Base-by-base conservation (phyloP, 2,888 invertebrate genomes). In the Sarcophaga caerulescens region DNA sequence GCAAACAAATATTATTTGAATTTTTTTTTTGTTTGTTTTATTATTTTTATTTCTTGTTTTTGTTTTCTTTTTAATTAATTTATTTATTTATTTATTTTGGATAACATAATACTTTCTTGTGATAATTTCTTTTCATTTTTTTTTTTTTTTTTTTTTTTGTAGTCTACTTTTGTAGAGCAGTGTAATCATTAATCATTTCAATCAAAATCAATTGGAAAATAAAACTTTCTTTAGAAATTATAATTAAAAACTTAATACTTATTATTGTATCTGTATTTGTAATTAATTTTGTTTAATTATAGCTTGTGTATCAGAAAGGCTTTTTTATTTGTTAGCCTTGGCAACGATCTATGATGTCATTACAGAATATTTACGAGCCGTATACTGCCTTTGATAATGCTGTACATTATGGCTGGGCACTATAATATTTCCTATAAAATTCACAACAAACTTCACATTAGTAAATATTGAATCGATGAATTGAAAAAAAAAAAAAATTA, bases 311-410 rank as follows among this genome's bases (percentile, higher is more conserved):
- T 35, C 35, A 35, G 6, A 35, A 35, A 8, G 35, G 35, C 35
- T 35, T 35, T 35, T 23, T 35, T 35, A 10, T 35, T 10, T 35
- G 35, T 35, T 35, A 35, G 35, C 35, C n/a, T 52, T 69, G 82
- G 81, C 69, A 81, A 68, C n/a, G 12, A 44, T 70, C 76, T 90
- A 90, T 71, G 89, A 88, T 88, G 92, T 90, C 88, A 92, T 89
- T 82, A 93, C 92, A 85, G 93, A 93, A 90, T 93, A 93, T 90
- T 93, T 93, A 90, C 93, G 92, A 82, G 92, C 89, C 77, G 92
- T 87, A 89, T 91, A 93, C 90, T 93, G 92, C 90, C 93, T 92
- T 90, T 93, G 93, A 93, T 92, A 93, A 91, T 92, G 92, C 87
- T 93, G 92, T 81, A 93, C 91, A 90, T 92, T 93, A 90, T 92